Conservation (phyloP, 2,113 vertebrate genomes). For the Cricetomys ansorgei region DNA sequence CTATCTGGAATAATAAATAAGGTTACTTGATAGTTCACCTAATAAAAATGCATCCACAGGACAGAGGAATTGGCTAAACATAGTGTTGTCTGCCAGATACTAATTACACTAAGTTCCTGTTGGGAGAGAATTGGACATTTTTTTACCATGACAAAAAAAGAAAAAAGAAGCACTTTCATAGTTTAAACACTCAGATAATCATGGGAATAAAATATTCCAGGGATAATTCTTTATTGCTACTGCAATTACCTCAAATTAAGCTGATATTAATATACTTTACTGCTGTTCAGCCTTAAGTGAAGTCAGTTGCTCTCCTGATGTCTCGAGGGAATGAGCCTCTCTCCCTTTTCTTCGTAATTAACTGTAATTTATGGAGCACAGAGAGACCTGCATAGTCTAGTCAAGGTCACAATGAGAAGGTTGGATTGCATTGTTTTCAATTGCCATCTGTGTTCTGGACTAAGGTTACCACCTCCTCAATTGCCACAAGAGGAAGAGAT, state of each 20-base stretch:
- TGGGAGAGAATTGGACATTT: constrained; percentile 70
- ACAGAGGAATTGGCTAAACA: constrained; percentile 72
- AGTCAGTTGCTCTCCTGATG: constrained; percentile 59
- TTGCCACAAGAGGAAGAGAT: background rate
- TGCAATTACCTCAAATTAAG: constrained; percentile 82
- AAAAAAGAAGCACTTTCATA: constrained; percentile 28
- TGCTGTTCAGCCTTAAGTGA: constrained; percentile 65
- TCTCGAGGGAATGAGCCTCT: constrained; percentile 57
- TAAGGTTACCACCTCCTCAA: background rate
- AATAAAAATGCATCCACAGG: constrained; percentile 82
- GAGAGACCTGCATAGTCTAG: background rate
- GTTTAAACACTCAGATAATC: constrained; percentile 70
- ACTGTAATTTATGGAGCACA: constrained; percentile 63
- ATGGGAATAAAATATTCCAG: constrained; percentile 77
- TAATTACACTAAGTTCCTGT: constrained; percentile 67
- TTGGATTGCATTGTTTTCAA: background rate
- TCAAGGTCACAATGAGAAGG: constrained; percentile 28
- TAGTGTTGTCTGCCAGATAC: constrained; percentile 70
- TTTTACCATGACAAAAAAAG: constrained; percentile 65
- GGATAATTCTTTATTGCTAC: constrained; percentile 81
- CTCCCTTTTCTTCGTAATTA: constrained; percentile 62
- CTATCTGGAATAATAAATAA: constrained; percentile 83
- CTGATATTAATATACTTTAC: constrained; percentile 72
- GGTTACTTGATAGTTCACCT: constrained; percentile 73
- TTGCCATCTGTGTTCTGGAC: constrained; percentile 57